A percentile compares a stretch with the other conserved stretches of the same genome.
phyloP scores from a whole-genome alignment of 2,888 invertebrate genomes.

The Tanytarsus gracilentus region DNA sequence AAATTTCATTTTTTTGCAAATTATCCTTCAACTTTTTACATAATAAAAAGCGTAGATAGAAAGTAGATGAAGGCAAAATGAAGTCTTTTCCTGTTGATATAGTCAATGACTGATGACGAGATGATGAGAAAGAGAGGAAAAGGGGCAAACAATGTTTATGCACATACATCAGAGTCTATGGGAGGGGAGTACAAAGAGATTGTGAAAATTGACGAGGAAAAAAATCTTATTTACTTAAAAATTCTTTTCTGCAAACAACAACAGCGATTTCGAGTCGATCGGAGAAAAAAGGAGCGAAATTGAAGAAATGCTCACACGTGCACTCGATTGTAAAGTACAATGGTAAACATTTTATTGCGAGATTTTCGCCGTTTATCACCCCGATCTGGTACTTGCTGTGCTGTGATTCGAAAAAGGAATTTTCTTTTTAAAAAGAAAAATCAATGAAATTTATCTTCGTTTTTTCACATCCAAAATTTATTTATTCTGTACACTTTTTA shows the following conservation, averaged over 20 bases:
- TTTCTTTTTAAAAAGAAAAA: neutral
- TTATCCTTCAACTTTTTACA: no score
- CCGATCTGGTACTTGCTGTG: neutral
- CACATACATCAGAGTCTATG: no score
- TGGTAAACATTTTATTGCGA: neutral
- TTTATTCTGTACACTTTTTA: conserved; percentile 14
- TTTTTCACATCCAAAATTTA: conserved; percentile 6
- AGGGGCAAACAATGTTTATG: no score
- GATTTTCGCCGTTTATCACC: neutral
- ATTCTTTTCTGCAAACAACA: conserved; percentile 23
- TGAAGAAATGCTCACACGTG: conserved; percentile 19
- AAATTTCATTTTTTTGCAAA: no score
- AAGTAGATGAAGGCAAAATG: conserved; percentile 9
- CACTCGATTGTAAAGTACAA: neutral
- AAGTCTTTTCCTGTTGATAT: conserved; percentile 24
- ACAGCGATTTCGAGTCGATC: conserved; percentile 2
- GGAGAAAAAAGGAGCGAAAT: no score
- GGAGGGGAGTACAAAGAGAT: no score
- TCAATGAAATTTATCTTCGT: conserved; percentile 19
- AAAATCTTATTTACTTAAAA: conserved; percentile 20
- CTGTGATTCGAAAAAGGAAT: neutral
- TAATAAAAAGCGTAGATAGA: neutral
- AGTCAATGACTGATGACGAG: conserved; percentile 4
- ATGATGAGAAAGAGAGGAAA: neutral
- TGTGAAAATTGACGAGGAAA: neutral